Percentiles rank a stretch among this genome's conserved stretches.
phyloP scores from a whole-genome alignment of 2,113 vertebrate genomes.

The Perca schrenkii region DNA sequence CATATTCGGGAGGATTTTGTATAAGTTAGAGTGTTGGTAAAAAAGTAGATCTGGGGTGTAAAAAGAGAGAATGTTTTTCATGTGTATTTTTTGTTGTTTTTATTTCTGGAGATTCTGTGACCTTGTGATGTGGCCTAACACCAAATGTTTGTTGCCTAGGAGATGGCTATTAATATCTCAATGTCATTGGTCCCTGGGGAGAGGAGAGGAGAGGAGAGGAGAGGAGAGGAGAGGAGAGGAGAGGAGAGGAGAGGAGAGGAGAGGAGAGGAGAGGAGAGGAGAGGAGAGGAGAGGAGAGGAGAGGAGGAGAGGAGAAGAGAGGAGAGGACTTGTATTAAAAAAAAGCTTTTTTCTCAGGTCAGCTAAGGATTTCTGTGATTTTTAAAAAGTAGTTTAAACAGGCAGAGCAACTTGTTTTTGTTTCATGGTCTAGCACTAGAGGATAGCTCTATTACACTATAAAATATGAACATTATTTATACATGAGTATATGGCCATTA shows the following conservation, averaged over 20 bases:
- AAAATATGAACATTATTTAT: conserved; percentile 59
- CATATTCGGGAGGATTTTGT: not conserved
- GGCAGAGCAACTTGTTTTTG: conserved; percentile 33
- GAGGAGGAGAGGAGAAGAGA: not conserved
- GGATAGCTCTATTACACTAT: conserved; percentile 28
- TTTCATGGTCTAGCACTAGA: conserved; percentile 27
- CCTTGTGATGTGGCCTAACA: conserved; percentile 61
- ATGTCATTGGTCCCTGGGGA: conserved; percentile 49
- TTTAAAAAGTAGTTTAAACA: conserved; percentile 23
- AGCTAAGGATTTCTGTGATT: conserved; percentile 26
- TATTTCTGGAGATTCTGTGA: conserved; percentile 49
- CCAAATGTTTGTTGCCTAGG: conserved; percentile 69
- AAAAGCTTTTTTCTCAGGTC: not conserved
- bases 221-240: conserved; percentile 11
- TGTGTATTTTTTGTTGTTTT: not conserved
- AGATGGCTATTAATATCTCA: conserved; percentile 61
- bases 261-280: conserved; percentile 4
- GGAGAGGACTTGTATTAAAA: not conserved
- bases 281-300: conserved; percentile 14
- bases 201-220: not conserved
- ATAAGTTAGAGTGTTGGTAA: not conserved
- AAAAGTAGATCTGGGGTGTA: not conserved
- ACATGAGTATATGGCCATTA: conserved; percentile 55
- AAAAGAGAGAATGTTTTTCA: not conserved
- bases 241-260: not conserved